Base-by-base conservation (phyloP, 2,797 vertebrate species). In the Hipposideros larvatus region DNA sequence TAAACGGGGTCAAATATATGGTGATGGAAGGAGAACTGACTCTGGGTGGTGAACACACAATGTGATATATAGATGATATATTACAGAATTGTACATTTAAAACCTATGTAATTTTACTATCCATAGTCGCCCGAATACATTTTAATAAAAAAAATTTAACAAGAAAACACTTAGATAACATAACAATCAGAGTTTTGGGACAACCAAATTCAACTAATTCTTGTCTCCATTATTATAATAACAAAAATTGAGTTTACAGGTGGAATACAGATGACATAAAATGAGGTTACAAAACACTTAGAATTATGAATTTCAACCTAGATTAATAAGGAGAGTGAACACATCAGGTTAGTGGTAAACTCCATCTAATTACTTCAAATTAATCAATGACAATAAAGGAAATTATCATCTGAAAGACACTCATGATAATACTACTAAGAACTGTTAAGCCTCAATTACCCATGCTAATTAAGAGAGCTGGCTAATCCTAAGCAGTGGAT, bases 331-430 rank as follows among this genome's bases (percentile, higher is more conserved):
- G 65, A 68, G 26, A 94, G 16, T 48, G n/a, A 95, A 79, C 74
- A 91, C 43, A 90, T 88, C 78, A 93, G 92, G 71, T 87, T 88
- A 92, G 48, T 82, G 78, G 41, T 93, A 94, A 96, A 82, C 46
- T 66, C 90, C 43, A 88, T 75, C 55, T 94, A 94, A 96, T 94
- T 95, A 93, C 79, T 95, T 87, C 55, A 96, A 96, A 96, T 95
- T 96, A 97, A 96, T 96, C 78, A 84, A 92, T 51, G 87, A 90
- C 90, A 94, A 95, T 92, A 94, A 95, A 91, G 90, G 31, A 95
- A 96, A 96, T 96, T 96, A 96, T 55, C 87, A 85, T 91, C 80
- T 89, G 82, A 96, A 98, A 96, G 86, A 94, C 90, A 93, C 80
- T 95, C 84, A 53, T 79, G 73, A 74, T 86, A 88, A 85, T 85